A percentile compares a stretch with the other conserved stretches of the same genome.
Conservation (phyloP, 2,888 invertebrate species). For the Glyphotaelius pellucidus region DNA sequence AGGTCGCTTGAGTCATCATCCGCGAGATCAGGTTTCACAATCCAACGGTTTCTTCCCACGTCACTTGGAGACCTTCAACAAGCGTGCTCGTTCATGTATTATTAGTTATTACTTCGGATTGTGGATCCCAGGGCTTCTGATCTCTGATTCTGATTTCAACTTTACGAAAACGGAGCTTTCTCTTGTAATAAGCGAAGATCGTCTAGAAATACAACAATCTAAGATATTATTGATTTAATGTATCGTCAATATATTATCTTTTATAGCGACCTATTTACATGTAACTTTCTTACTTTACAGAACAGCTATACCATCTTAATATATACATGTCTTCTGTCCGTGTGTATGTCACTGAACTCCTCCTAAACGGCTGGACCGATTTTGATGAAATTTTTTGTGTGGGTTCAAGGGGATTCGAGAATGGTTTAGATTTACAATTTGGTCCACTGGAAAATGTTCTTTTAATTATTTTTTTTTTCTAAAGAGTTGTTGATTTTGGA, state of each 20-base stretch:
- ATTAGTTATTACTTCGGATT: neutral
- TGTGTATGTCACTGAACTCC: too few relatives aligned
- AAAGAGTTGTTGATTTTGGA: too few relatives aligned
- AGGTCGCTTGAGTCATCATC: slow-evolving; percentile 44
- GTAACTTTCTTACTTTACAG: neutral
- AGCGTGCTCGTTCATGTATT: slow-evolving; percentile 6
- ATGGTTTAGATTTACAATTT: too few relatives aligned
- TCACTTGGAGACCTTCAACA: slow-evolving; percentile 41
- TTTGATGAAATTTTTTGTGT: too few relatives aligned
- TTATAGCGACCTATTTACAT: neutral
- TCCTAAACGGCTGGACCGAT: too few relatives aligned
- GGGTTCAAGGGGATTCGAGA: too few relatives aligned
- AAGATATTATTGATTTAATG: neutral
- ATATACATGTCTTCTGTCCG: too few relatives aligned
- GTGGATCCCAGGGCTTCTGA: slow-evolving; percentile 29
- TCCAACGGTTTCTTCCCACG: slow-evolving; percentile 65
- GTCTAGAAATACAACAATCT: neutral
- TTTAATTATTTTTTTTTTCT: too few relatives aligned
- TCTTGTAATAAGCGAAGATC: neutral
- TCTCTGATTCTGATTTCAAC: neutral
- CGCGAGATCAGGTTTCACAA: slow-evolving; percentile 47
- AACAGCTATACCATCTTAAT: neutral
- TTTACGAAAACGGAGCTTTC: neutral
- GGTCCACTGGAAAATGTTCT: too few relatives aligned
- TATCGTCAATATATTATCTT: neutral